Evolutionary conservation across 2,888 invertebrate species (phyloP), one percentile per base, ranked within the genome.

Genomic region (Lasiommata megera): DNA sequence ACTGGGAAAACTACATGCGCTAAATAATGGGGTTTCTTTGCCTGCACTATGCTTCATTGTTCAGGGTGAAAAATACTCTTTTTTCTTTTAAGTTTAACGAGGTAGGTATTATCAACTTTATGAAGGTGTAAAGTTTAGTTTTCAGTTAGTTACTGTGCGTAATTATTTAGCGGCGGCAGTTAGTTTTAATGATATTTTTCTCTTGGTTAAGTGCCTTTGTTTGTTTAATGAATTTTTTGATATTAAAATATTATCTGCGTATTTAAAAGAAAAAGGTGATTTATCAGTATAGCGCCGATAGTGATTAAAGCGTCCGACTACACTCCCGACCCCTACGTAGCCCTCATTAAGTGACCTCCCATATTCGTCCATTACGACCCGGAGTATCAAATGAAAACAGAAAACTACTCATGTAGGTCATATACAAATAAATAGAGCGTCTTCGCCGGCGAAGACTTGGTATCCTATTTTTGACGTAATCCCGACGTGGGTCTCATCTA

Each of bases 151-250:
- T 74, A 76, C 65, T 69, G 72, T 68, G 64, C 59, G 72, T 73
- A 79, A 78, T 79, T 81, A 73, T 67, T 74, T 78, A 74, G 64
- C 65, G 68, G 70, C 69, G 69, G 70, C 67, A 67, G 69, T 77
- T 79, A 67, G 69, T 77, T 78, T 77, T 79, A 81, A 81, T 78
- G 74, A 74, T 70, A 65, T 72, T 73, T 77, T 77, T 77, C 78
- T 83, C 77, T 80, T 69, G 75, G 66, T 69, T 69, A 64, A 65
- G 61, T 69, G 63, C 71, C 71, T 72, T 74, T 74, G 68, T 76
- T 72, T 65, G 43, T 34, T 48, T 48, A 17, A 52, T 62, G 31
- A 38, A 56, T 43, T 7, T 38, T 53, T 48, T 54, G 36, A 59
- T 53, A 48, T 31, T 34, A 9, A 23, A 2, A 3, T 23, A 23